Base-by-base conservation (phyloP, 1,140 invertebrate species). In the Sinella curviseta region DNA sequence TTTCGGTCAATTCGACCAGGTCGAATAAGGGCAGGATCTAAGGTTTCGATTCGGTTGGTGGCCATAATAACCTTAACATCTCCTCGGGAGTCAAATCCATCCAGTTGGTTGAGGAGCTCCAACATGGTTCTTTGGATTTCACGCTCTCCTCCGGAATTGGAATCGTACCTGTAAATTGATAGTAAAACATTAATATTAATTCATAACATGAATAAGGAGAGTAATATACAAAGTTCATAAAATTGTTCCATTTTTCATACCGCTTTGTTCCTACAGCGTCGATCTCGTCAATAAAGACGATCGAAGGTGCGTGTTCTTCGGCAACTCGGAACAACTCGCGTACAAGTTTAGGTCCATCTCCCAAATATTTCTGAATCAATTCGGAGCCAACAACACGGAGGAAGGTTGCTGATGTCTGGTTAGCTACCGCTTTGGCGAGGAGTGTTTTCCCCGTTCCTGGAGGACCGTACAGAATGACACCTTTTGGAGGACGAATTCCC, bases 81-180 rank as follows among this genome's bases (percentile, higher is more conserved):
- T 20, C 97, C 97, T 65, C 95, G 89, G 0, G 96, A 97, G 89
- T 99, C 97, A 89, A 99, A 99, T 83, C 98, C 98, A 90, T 99
- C 98, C 30, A 99, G 89, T 88, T 99, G 98, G 89, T 99, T 99
- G 0, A 99, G 90, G 26, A 99, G 88, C 87, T 99, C 98, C 88
- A 99, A 93, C 98, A 99, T 99, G 80, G 98, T 99, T 86, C 98
- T 91, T 87, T 99, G 98, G 88, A 99, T 99, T 91, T 99, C 98
- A 81, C 98, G 91, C 87, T 99, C 98, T 81, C 98, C 98, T 60
- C 98, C 98, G 83, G 97, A 99, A 87, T 99, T 99, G 0, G 97
- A 99, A 85, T 99, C 98, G 86, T 99, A 99, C 85, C 82, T 80
- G 36, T 31, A 76, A 54, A 76, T 54, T 77, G 36, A 30, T 67